These are phyloP conservation scores for Bhutanitis thaidina DNA, from an alignment of 2,888 invertebrate genomes.

Conservation along the genomic window DNA sequence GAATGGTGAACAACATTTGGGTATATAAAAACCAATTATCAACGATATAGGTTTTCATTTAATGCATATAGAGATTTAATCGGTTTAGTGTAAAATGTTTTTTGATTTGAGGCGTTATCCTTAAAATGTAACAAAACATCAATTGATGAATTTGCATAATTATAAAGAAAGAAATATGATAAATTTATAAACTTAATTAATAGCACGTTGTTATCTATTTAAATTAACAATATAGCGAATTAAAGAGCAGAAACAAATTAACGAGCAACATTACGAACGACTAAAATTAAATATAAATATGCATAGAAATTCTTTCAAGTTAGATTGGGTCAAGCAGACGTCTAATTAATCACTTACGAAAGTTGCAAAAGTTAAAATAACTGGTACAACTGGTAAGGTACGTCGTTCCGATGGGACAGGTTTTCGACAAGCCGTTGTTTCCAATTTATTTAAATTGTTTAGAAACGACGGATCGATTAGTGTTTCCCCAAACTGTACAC, in stretches of 20 bases:
- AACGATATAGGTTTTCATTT: too few relatives aligned
- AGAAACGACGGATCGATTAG: constrained; percentile 21
- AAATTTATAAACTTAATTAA: too few relatives aligned
- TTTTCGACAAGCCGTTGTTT: constrained; percentile 16
- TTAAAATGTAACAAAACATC: too few relatives aligned
- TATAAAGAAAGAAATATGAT: too few relatives aligned
- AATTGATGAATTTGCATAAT: too few relatives aligned
- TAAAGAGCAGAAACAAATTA: not conserved
- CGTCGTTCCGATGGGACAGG: constrained; percentile 9
- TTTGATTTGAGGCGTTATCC: too few relatives aligned
- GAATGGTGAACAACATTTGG: too few relatives aligned
- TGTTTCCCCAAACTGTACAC: constrained; percentile 5
- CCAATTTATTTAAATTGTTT: constrained; percentile 17
- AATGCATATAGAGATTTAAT: too few relatives aligned
- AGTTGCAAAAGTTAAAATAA: constrained; percentile 18
- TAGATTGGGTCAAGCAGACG: constrained; percentile 9
- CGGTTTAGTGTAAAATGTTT: too few relatives aligned
- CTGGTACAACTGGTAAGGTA: constrained; percentile 7
- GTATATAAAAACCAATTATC: too few relatives aligned
- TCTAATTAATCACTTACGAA: constrained; percentile 15
- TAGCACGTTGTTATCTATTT: too few relatives aligned
- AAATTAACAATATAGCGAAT: too few relatives aligned
- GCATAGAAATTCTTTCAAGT: constrained; percentile 6
- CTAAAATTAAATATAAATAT: not conserved
- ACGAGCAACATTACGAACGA: not conserved